These are phyloP conservation scores for Selenia dentaria DNA, from an alignment of 2,888 invertebrate genomes.

Conservation along the genomic window DNA sequence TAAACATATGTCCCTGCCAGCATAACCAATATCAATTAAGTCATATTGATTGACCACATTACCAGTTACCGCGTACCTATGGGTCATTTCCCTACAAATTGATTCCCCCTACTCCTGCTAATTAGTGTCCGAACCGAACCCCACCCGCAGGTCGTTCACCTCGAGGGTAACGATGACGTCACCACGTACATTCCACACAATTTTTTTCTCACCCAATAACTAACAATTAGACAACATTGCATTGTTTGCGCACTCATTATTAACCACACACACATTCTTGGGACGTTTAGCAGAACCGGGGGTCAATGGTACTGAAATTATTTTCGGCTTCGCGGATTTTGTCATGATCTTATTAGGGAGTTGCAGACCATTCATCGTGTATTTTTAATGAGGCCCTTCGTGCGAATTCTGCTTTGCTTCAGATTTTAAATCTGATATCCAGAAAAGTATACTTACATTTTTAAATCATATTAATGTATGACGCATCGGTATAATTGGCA, in stretches of 20 bases:
- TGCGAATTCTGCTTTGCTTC: conserved; percentile 16
- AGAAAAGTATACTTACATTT: too few relatives aligned
- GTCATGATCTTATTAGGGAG: conserved; percentile 35
- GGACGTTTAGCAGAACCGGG: conserved; percentile 45
- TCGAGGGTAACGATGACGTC: conserved; percentile 53
- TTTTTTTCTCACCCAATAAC: conserved; percentile 65
- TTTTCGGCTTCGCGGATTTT: conserved; percentile 42
- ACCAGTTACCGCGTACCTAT: conserved; percentile 21
- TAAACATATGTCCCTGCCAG: conserved; percentile 14
- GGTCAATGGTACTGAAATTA: conserved; percentile 58
- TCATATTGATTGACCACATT: conserved; percentile 30
- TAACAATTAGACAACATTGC: conserved; percentile 62
- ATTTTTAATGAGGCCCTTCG: conserved; percentile 17
- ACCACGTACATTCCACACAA: conserved; percentile 51
- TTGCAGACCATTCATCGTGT: conserved; percentile 18
- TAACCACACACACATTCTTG: conserved; percentile 42
- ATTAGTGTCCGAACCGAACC: conserved; percentile 37
- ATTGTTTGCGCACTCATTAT: conserved; percentile 56
- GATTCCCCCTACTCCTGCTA: conserved; percentile 40
- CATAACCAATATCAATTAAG: conserved; percentile 28
- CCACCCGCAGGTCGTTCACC: conserved; percentile 49
- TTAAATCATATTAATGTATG: too few relatives aligned
- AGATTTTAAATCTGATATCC: conserved; percentile 5
- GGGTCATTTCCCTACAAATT: conserved; percentile 37
- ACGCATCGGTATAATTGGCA: too few relatives aligned